Evolutionary conservation across 2,888 invertebrate genomes (phyloP).

Genomic region (Gordius sp.): DNA sequence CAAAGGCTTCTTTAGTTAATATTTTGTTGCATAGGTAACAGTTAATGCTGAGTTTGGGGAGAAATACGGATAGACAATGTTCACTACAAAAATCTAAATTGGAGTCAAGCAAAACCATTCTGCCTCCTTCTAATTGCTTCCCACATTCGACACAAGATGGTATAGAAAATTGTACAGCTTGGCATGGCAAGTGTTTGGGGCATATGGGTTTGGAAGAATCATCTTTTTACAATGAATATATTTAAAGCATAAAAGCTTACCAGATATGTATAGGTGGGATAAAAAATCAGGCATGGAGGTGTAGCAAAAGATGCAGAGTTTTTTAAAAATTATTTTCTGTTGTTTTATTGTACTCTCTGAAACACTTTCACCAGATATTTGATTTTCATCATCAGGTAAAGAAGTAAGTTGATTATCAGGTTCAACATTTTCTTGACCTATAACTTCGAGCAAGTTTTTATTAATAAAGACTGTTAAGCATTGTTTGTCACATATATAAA

Average conservation of each 20-base stretch:
- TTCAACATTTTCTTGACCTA: too few relatives aligned
- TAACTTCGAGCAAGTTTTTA: too few relatives aligned
- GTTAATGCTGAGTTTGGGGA: constrained; percentile 5
- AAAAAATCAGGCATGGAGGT: background rate
- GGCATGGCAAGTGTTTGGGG: constrained; percentile 12
- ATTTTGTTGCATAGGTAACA: constrained; percentile 10
- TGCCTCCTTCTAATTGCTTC: background rate
- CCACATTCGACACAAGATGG: constrained; percentile 13
- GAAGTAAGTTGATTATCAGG: too few relatives aligned
- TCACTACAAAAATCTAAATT: constrained; percentile 15
- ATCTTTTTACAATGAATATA: background rate
- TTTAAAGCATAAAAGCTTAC: background rate
- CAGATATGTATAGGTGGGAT: constrained; percentile 8
- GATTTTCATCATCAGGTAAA: too few relatives aligned
- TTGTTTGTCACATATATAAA: too few relatives aligned
- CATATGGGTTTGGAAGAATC: constrained; percentile 2
- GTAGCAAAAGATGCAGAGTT: constrained; percentile 10
- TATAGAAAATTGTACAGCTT: background rate
- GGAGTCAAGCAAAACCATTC: constrained; percentile 4
- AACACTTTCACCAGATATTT: too few relatives aligned
- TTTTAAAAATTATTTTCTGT: constrained; percentile 8
- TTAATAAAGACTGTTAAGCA: too few relatives aligned
- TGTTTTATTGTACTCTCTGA: too few relatives aligned
- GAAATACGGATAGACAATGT: background rate
- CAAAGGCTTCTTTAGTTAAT: constrained; percentile 15